A percentile compares a stretch with the other conserved stretches of the same genome.
Evolutionary conservation across 2,888 invertebrate genomes (phyloP).

Genomic region (Electrophaes corylata): DNA sequence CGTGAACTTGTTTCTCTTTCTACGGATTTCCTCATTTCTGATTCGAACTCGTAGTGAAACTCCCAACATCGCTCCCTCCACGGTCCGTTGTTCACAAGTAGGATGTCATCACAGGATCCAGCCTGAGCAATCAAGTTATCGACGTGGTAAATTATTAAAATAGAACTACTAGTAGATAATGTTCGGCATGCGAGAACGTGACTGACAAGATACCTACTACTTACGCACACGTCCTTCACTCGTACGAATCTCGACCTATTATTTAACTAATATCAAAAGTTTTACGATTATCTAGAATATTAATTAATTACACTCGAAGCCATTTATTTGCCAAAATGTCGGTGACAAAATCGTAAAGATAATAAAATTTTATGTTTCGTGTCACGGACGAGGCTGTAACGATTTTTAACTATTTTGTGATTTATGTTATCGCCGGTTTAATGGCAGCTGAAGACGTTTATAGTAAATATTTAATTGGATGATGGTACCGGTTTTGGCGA

Average conservation of each 20-base stretch:
- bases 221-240: slow-evolving; percentile 15
- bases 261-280: slow-evolving; percentile 5
- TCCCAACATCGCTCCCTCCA: no score
- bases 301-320: slow-evolving; percentile 45
- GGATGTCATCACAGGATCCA: no score
- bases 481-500: slow-evolving; percentile 51
- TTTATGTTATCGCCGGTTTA: slow-evolving; percentile 61
- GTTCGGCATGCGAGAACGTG: background rate
- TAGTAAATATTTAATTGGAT: slow-evolving; percentile 61
- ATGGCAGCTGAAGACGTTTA: slow-evolving; percentile 54
- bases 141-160: background rate
- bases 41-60: no score
- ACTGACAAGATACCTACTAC: background rate
- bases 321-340: slow-evolving; percentile 62
- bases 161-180: background rate
- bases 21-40: no score
- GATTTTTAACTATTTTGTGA: slow-evolving; percentile 63
- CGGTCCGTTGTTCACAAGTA: no score
- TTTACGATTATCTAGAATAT: slow-evolving; percentile 18
- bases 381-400: slow-evolving; percentile 54
- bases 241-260: slow-evolving; percentile 12
- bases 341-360: slow-evolving; percentile 61
- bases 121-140: background rate
- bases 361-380: slow-evolving; percentile 62
- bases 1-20: no score